Evolutionary conservation across 2,888 invertebrate species (phyloP).

Genomic region (Trachelus iudaicus): DNA sequence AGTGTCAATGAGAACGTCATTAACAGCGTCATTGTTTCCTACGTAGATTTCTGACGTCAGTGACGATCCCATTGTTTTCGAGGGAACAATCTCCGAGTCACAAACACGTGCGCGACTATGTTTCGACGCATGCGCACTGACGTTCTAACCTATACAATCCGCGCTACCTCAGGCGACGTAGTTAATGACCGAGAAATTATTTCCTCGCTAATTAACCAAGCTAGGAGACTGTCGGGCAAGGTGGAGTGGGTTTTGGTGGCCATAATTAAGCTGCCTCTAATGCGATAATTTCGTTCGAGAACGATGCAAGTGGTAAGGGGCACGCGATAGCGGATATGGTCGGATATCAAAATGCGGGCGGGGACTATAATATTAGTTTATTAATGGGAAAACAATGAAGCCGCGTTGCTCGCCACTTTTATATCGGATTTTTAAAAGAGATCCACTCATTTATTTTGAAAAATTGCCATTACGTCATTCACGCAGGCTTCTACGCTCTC

Average conservation of each 20-base stretch:
- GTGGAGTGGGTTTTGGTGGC: neutral
- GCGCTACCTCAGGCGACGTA: slow-evolving; percentile 15
- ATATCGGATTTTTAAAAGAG: no score
- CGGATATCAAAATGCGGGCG: neutral
- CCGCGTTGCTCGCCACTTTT: neutral
- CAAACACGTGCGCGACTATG: neutral
- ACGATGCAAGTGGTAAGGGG: neutral
- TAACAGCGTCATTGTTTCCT: neutral
- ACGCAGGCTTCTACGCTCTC: no score
- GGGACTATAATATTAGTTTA: neutral
- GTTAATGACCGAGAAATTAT: slow-evolving; percentile 51
- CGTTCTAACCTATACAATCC: neutral
- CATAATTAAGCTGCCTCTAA: neutral
- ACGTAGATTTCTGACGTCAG: neutral
- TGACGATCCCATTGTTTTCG: neutral
- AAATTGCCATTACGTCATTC: no score
- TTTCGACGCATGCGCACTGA: neutral
- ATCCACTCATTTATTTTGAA: no score
- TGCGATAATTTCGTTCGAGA: neutral
- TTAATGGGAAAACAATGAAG: neutral
- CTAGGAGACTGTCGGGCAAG: slow-evolving; percentile 11
- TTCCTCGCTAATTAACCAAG: slow-evolving; percentile 45
- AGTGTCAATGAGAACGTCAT: neutral
- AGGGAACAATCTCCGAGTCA: neutral
- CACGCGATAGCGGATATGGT: neutral